phyloP scores from a whole-genome alignment of 2,797 vertebrate genomes.

The Echiichthys vipera region DNA sequence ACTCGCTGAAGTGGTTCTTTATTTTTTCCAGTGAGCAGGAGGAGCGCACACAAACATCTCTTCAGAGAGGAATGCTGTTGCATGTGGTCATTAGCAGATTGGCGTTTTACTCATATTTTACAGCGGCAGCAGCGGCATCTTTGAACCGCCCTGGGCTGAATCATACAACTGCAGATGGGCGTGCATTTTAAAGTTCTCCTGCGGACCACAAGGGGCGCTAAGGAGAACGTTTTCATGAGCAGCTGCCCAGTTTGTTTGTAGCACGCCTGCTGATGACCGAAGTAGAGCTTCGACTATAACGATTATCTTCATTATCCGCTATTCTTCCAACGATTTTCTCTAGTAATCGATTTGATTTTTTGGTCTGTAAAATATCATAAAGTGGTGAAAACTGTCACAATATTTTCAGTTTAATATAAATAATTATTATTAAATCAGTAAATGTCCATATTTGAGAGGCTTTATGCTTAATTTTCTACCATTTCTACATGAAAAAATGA shows the following conservation, averaged over 20 bases:
- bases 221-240: too few species aligned
- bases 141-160: not conserved
- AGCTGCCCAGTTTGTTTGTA: not conserved
- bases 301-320: too few species aligned
- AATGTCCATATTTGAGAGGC: too few species aligned
- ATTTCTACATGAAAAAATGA: too few species aligned
- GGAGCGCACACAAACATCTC: conserved; percentile 35
- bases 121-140: conserved; percentile 26
- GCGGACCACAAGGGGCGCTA: not conserved
- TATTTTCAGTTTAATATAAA: too few species aligned
- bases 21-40: conserved; percentile 31
- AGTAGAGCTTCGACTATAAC: too few species aligned
- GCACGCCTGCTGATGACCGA: not conserved
- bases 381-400: too few species aligned
- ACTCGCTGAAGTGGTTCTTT: conserved; percentile 11
- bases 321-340: too few species aligned
- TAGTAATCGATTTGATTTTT: too few species aligned
- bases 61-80: conserved; percentile 53
- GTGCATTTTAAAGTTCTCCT: not conserved
- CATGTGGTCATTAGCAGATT: conserved; percentile 69
- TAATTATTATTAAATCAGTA: too few species aligned
- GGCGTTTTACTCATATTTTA: conserved; percentile 63
- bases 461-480: too few species aligned
- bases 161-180: not conserved
- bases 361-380: too few species aligned